Conservation (phyloP, 1,140 invertebrate species). For the Trinorchestia longiramus region DNA sequence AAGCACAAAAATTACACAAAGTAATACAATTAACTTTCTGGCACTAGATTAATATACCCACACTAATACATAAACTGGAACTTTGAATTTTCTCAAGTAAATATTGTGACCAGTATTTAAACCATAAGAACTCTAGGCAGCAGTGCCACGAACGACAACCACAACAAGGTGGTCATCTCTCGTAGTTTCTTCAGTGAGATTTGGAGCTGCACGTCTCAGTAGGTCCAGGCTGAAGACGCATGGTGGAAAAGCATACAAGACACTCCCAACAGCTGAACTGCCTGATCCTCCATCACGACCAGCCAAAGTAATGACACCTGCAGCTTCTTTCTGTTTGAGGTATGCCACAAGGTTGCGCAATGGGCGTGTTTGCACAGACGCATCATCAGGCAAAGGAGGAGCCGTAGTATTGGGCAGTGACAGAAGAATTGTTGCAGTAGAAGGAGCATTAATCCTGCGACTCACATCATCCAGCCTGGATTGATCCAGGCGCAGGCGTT, state of each 20-base stretch:
- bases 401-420: conserved; percentile 85
- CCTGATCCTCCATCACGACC: conserved; percentile 89
- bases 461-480: conserved; percentile 96
- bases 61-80: not conserved
- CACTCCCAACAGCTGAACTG: conserved; percentile 77
- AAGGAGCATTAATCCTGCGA: conserved; percentile 88
- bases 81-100: not conserved
- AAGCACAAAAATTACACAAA: not conserved
- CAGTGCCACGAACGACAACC: conserved; percentile 91
- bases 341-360: conserved; percentile 93
- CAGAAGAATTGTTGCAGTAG: conserved; percentile 89
- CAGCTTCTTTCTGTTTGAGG: conserved; percentile 97
- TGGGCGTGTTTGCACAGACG: conserved; percentile 69
- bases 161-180: conserved; percentile 96
- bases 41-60: not conserved
- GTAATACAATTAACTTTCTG: not conserved
- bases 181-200: conserved; percentile 86
- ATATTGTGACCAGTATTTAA: not conserved
- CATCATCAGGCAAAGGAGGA: conserved; percentile 80
- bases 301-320: conserved; percentile 90
- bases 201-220: conserved; percentile 88
- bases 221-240: conserved; percentile 92
- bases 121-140: conserved; percentile 74
- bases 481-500: conserved; percentile 90
- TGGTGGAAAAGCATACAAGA: conserved; percentile 95